Evolutionary conservation across 2,113 vertebrate species (phyloP).

Genomic region (Thunnus maccoyii): DNA sequence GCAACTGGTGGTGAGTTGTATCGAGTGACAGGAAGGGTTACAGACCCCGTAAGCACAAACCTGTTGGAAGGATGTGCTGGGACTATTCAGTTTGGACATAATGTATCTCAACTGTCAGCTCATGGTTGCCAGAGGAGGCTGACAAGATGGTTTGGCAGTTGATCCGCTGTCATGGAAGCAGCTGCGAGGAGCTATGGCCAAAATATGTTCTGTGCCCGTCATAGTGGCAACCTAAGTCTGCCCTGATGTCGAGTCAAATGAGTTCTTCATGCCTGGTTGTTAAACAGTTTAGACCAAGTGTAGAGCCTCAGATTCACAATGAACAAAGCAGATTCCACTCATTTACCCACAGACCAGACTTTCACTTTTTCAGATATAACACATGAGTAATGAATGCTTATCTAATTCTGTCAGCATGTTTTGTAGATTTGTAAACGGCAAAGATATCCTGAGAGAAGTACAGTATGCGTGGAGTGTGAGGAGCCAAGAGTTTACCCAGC

Average conservation of each 20-base stretch:
- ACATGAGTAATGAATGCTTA: conserved; percentile 27
- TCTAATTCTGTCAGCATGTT: conserved; percentile 32
- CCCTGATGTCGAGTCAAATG: conserved; percentile 16
- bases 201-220: conserved; percentile 42
- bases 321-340: conserved; percentile 32
- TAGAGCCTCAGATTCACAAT: conserved; percentile 12
- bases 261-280: conserved; percentile 19
- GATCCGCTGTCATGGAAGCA: conserved; percentile 50
- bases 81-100: conserved; percentile 26
- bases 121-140: conserved; percentile 13
- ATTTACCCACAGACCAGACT: conserved; percentile 42
- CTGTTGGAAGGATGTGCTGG: conserved; percentile 16
- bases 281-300: neutral
- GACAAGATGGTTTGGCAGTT: conserved; percentile 23
- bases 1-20: conserved; percentile 34
- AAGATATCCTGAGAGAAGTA: conserved; percentile 11
- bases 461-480: conserved; percentile 12
- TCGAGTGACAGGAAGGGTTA: conserved; percentile 24
- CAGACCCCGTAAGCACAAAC: conserved; percentile 7
- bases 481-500: conserved; percentile 25
- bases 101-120: conserved; percentile 41
- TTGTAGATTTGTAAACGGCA: conserved; percentile 51
- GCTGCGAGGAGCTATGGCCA: conserved; percentile 42
- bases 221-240: neutral
- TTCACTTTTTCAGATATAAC: conserved; percentile 27